phyloP scores from a whole-genome alignment of 2,113 vertebrate genomes.

The Ascaphus truei region DNA sequence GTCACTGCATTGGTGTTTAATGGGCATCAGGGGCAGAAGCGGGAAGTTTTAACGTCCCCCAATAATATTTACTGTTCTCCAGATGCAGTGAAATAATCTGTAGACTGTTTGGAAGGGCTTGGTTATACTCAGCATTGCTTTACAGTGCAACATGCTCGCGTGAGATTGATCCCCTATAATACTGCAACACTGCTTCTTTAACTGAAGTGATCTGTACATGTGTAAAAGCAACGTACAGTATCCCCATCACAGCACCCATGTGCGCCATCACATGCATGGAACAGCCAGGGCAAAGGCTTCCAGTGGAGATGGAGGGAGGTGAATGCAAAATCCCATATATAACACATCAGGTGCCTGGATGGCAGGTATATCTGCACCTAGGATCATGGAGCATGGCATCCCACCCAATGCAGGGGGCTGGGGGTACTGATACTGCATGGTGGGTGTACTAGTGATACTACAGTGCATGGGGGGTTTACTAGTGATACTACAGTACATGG shows the following conservation, averaged over 20 bases:
- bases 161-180: neutral
- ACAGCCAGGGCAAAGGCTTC: neutral
- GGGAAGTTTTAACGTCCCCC: too few species aligned
- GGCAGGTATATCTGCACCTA: neutral
- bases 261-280: neutral
- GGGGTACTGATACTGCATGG: neutral
- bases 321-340: too few species aligned
- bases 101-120: neutral
- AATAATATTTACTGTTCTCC: too few species aligned
- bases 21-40: neutral
- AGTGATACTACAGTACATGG: too few species aligned
- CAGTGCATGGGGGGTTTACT: too few species aligned
- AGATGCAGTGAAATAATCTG: neutral
- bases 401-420: neutral
- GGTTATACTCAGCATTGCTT: neutral
- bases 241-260: neutral
- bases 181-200: conserved; percentile 2
- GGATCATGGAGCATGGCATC: neutral
- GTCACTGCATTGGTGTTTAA: neutral
- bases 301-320: too few species aligned
- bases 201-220: neutral
- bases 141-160: neutral
- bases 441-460: too few species aligned
- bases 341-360: too few species aligned
- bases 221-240: neutral